These are phyloP conservation scores for Pangasius mekongensis DNA, from an alignment of 2,797 vertebrate species.

Conservation along the genomic window DNA sequence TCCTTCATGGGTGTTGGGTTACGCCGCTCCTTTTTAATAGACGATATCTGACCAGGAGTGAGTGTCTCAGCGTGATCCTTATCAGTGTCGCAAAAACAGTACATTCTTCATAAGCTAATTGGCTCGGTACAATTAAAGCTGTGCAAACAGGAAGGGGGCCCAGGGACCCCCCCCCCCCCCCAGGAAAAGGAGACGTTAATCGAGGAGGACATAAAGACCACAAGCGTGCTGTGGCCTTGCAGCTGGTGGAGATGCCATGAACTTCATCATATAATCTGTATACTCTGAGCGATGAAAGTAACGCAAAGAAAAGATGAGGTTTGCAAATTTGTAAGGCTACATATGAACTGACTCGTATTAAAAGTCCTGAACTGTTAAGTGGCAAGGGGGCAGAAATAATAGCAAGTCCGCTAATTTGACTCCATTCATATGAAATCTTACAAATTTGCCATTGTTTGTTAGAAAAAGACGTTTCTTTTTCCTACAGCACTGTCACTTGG, in stretches of 20 bases:
- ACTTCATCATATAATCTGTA: neutral
- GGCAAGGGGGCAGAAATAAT: no score
- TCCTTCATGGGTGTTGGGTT: slow-evolving; percentile 78
- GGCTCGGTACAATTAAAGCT: slow-evolving; percentile 53
- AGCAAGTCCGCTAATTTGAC: no score
- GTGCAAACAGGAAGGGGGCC: slow-evolving; percentile 60
- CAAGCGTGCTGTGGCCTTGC: slow-evolving; percentile 14
- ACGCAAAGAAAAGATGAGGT: neutral
- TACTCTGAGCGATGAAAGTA: neutral
- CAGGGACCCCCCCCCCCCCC: slow-evolving; percentile 22
- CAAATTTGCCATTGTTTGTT: neutral
- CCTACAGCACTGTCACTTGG: slow-evolving; percentile 32
- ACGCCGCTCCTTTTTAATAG: slow-evolving; percentile 73
- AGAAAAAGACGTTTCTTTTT: neutral
- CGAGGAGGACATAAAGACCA: slow-evolving; percentile 30
- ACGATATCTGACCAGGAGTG: slow-evolving; percentile 68
- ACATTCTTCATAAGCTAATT: slow-evolving; percentile 67
- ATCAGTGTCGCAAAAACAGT: slow-evolving; percentile 63
- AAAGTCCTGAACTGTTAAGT: neutral
- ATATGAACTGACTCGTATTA: neutral
- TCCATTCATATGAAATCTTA: no score
- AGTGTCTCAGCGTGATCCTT: slow-evolving; percentile 65
- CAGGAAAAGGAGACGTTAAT: slow-evolving; percentile 49
- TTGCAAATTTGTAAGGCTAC: neutral
- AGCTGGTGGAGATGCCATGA: neutral